These are phyloP conservation scores for Pangasius djambal DNA, from an alignment of 2,797 vertebrate genomes.

Conservation along the genomic window DNA sequence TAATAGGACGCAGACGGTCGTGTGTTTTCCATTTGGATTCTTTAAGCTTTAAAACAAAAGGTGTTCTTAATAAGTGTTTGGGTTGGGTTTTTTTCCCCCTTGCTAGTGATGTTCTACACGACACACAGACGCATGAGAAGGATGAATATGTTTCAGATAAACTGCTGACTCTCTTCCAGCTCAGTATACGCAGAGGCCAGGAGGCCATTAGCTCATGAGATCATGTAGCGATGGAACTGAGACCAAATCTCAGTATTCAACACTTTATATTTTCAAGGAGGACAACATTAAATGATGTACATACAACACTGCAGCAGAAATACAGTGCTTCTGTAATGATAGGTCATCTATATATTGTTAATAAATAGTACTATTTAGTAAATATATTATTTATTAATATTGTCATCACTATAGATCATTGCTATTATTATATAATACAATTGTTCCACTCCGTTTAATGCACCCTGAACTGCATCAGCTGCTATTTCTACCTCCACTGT, in stretches of 20 bases:
- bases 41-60: slow-evolving; percentile 54
- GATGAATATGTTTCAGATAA: slow-evolving; percentile 45
- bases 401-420: neutral
- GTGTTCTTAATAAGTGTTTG: slow-evolving; percentile 59
- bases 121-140: slow-evolving; percentile 31
- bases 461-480: no score
- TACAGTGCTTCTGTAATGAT: neutral
- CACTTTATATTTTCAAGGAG: neutral
- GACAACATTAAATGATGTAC: neutral
- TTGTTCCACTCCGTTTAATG: no score
- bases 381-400: neutral
- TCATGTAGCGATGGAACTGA: neutral
- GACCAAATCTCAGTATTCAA: neutral
- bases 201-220: slow-evolving; percentile 6
- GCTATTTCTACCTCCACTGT: no score
- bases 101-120: slow-evolving; percentile 43
- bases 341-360: neutral
- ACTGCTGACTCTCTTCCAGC: slow-evolving; percentile 5
- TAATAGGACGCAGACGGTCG: slow-evolving; percentile 52
- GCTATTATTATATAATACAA: no score
- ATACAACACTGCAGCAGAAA: neutral
- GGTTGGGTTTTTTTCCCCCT: neutral
- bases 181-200: slow-evolving; percentile 11
- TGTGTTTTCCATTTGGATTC: slow-evolving; percentile 52
- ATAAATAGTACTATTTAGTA: neutral